phyloP scores from a whole-genome alignment of 2,797 vertebrate genomes.

The Amazona ochrocephala region DNA sequence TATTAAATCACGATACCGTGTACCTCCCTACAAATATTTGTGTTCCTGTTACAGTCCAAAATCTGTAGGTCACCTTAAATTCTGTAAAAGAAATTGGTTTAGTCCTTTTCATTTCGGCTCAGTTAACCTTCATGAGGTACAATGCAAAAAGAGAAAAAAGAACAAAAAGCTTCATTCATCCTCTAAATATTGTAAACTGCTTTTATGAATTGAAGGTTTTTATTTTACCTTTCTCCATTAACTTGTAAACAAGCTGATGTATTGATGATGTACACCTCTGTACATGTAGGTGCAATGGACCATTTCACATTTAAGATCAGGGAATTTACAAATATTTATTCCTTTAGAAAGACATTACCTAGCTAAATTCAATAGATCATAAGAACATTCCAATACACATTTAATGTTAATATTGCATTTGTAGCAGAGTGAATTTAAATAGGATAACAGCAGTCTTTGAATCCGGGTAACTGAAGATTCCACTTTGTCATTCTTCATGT shows the following conservation, averaged over 20 bases:
- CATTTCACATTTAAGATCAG: background rate
- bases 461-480: background rate
- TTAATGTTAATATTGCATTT: background rate
- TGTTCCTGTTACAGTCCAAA: background rate
- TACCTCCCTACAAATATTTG: background rate
- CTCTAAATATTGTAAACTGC: background rate
- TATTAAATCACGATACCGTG: background rate
- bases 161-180: background rate
- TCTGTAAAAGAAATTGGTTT: background rate
- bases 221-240: background rate
- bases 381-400: background rate
- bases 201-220: background rate
- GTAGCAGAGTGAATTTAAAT: background rate
- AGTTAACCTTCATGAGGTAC: background rate
- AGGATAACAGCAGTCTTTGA: background rate
- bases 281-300: background rate
- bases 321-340: background rate
- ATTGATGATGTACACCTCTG: background rate
- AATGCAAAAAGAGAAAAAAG: background rate
- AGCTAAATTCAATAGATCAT: background rate
- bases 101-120: background rate
- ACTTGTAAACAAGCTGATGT: background rate
- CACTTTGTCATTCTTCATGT: background rate
- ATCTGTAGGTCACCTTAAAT: background rate
- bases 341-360: background rate